These are phyloP conservation scores for Nyctibius bracteatus DNA, from an alignment of 2,113 vertebrate species.

Conservation along the genomic window DNA sequence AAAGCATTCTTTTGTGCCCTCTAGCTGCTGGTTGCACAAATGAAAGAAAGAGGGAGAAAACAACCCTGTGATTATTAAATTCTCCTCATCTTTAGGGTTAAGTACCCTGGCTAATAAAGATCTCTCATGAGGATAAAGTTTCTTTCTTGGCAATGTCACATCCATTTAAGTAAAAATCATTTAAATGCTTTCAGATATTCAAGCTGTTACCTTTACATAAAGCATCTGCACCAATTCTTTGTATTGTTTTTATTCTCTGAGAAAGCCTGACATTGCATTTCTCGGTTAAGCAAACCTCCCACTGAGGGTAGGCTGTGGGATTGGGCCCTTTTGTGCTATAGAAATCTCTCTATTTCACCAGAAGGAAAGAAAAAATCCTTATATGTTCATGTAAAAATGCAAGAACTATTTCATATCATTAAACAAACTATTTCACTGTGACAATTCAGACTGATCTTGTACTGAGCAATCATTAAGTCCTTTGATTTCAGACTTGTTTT, in stretches of 20 bases:
- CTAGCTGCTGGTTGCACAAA: slow-evolving; percentile 77
- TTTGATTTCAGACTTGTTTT: not conserved
- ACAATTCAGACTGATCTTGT: not conserved
- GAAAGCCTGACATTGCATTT: slow-evolving; percentile 49
- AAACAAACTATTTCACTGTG: not conserved
- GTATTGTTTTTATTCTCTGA: slow-evolving; percentile 42
- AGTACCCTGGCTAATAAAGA: slow-evolving; percentile 54
- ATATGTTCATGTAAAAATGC: not conserved
- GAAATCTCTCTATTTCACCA: not conserved
- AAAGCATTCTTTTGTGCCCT: slow-evolving; percentile 84
- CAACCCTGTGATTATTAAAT: slow-evolving; percentile 69
- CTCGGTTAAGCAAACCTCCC: slow-evolving; percentile 41
- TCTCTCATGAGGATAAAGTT: slow-evolving; percentile 52
- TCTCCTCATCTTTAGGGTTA: slow-evolving; percentile 64
- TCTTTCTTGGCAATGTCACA: slow-evolving; percentile 53
- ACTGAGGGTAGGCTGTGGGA: slow-evolving; percentile 11
- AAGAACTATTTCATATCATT: not conserved
- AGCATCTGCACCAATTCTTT: slow-evolving; percentile 33
- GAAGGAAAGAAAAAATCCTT: not conserved
- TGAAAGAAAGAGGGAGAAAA: slow-evolving; percentile 65
- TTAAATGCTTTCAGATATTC: slow-evolving; percentile 49
- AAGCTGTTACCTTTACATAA: slow-evolving; percentile 58
- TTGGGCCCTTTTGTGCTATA: slow-evolving; percentile 2
- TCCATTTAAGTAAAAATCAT: slow-evolving; percentile 64
- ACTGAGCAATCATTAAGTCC: not conserved